Conservation (phyloP, 37 sponge, comb jelly and placozoan species). For the Axinella damicornis region DNA sequence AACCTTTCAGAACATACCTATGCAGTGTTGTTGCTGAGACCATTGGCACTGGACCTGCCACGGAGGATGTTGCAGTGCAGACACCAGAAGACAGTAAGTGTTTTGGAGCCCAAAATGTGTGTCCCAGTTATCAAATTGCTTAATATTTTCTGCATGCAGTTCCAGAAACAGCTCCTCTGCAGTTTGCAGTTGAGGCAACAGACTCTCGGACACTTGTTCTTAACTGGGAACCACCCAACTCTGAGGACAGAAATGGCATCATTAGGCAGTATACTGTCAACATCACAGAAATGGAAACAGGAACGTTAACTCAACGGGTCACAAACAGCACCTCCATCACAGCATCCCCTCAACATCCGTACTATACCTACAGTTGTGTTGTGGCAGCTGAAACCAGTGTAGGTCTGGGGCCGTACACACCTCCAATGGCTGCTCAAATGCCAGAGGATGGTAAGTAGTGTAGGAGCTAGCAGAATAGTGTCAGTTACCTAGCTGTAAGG, state of each 20-base stretch:
- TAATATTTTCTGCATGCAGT: constrained; percentile 1
- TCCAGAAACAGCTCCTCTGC: constrained; percentile 22
- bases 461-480: no score
- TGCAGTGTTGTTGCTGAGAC: constrained; percentile 24
- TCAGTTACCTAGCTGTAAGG: background rate
- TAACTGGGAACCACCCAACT: constrained; percentile 25
- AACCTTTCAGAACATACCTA: constrained; percentile 17
- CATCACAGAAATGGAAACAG: constrained; percentile 4
- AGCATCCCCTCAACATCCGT: constrained; percentile 1
- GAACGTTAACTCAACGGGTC: no score
- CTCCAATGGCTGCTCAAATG: background rate
- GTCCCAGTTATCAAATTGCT: no score
- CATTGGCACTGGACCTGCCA: constrained; percentile 10
- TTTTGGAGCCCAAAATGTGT: no score
- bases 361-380: background rate
- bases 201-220: constrained; percentile 19
- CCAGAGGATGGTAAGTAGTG: constrained; percentile 24
- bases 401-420: background rate
- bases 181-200: background rate
- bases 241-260: constrained; percentile 26
- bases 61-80: background rate
- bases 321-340: background rate
- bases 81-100: constrained; percentile 24
- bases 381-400: constrained; percentile 10
- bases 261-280: constrained; percentile 10